A percentile compares a stretch with the other conserved stretches of the same genome.
Evolutionary conservation across 2,113 vertebrate genomes (phyloP).

Genomic region (Hippocampus barbouri): DNA sequence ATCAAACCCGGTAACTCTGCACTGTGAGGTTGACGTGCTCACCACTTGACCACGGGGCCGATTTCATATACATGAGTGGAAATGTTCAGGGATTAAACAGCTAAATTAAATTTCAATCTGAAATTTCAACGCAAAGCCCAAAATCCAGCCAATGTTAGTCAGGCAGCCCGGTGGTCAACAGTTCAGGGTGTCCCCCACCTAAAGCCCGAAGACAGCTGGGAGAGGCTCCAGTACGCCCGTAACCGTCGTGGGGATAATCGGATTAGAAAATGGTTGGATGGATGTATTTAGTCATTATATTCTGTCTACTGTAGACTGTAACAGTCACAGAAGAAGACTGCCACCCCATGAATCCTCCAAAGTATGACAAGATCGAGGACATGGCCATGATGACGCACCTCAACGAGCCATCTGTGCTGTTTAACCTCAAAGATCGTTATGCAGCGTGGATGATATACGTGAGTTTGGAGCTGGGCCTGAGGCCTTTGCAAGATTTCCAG

Average conservation of each 20-base stretch:
- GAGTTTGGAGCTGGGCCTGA: slow-evolving; percentile 23
- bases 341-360: slow-evolving; percentile 82
- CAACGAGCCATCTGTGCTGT: slow-evolving; percentile 75
- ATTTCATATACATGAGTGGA: no score
- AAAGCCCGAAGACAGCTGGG: no score
- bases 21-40: no score
- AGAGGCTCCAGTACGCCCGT: no score
- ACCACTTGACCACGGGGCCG: no score
- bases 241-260: no score
- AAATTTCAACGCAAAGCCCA: background rate
- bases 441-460: slow-evolving; percentile 65
- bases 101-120: no score
- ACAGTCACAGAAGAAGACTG: slow-evolving; percentile 79
- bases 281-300: slow-evolving; percentile 11
- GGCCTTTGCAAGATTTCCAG: background rate
- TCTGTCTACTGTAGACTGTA: slow-evolving; percentile 67
- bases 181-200: no score
- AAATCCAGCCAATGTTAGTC: background rate
- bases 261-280: no score
- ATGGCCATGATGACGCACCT: slow-evolving; percentile 76
- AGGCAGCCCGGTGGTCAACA: no score
- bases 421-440: slow-evolving; percentile 62
- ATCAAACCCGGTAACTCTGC: no score
- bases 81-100: no score
- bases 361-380: slow-evolving; percentile 61